A percentile compares a stretch with the other conserved stretches of the same genome.
These are phyloP conservation scores for Propithecus coquereli DNA, from an alignment of 2,113 vertebrate genomes.

Conservation along the genomic window DNA sequence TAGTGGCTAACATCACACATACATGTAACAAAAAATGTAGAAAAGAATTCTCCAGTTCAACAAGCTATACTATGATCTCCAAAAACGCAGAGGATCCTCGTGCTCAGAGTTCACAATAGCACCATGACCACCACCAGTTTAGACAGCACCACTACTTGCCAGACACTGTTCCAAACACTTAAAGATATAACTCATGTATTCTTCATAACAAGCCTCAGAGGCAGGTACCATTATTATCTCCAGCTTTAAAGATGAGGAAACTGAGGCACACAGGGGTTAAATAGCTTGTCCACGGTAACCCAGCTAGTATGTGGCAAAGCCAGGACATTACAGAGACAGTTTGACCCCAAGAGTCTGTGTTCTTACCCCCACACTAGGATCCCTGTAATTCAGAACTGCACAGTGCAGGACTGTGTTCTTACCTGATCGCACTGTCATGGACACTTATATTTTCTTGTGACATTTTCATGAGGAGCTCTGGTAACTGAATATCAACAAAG, in stretches of 20 bases:
- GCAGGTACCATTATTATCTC: neutral
- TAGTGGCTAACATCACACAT: neutral
- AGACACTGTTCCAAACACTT: neutral
- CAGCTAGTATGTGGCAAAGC: neutral
- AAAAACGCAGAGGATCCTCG: neutral
- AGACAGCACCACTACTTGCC: neutral
- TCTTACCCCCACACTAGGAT: rapidly evolving
- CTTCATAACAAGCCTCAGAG: neutral
- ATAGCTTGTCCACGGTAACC: neutral
- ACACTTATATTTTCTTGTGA: constrained; percentile 97
- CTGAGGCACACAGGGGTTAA: neutral
- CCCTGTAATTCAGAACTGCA: neutral
- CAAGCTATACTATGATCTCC: neutral
- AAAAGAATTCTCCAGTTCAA: neutral
- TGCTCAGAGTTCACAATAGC: neutral
- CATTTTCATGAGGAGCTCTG: constrained; percentile 92
- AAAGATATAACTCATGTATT: neutral
- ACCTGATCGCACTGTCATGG: constrained; percentile 95
- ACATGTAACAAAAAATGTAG: neutral
- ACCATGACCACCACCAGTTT: neutral
- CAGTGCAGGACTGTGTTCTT: constrained; percentile 32
- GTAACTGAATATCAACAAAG: constrained; percentile 91
- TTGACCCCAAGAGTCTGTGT: neutral
- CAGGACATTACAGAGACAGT: neutral
- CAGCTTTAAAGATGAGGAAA: constrained; percentile 25